Evolutionary conservation across 2,113 vertebrate species (phyloP).

Genomic region (Mesembrinibis cayennensis): DNA sequence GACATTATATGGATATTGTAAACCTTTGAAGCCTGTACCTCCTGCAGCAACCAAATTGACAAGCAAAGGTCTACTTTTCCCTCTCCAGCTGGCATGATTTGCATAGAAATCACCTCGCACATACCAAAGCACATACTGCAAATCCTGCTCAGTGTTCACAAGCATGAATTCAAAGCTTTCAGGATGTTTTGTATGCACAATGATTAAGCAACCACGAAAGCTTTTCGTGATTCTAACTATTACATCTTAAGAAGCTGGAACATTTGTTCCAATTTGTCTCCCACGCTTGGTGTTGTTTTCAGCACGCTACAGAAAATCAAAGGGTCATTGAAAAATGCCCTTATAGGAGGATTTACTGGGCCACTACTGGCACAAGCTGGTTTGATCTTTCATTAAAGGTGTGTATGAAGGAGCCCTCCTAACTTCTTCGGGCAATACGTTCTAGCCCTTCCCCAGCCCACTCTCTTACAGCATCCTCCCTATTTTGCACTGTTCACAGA

Average conservation of each 20-base stretch:
- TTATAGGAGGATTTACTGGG: not conserved
- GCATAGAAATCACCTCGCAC: not conserved
- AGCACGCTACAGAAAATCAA: not conserved
- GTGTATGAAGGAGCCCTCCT: not conserved
- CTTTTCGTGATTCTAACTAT: fast-evolving
- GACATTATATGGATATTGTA: not conserved
- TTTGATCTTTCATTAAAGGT: not conserved
- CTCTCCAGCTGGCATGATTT: not conserved
- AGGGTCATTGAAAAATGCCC: not conserved
- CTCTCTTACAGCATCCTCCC: not conserved
- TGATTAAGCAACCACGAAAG: not conserved
- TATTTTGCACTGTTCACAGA: not conserved
- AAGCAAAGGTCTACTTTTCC: not conserved
- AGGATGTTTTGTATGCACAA: not conserved
- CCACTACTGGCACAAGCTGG: not conserved
- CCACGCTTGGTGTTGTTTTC: not conserved
- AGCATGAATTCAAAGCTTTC: not conserved
- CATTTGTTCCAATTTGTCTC: not conserved
- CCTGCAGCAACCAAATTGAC: not conserved
- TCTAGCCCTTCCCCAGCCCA: not conserved
- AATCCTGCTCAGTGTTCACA: not conserved
- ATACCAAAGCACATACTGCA: not conserved
- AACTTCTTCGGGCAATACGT: not conserved
- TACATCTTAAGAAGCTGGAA: not conserved
- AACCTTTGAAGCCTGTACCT: not conserved